Base-by-base conservation (phyloP, 1,140 invertebrate species). In the Lordiphosa mommai region DNA sequence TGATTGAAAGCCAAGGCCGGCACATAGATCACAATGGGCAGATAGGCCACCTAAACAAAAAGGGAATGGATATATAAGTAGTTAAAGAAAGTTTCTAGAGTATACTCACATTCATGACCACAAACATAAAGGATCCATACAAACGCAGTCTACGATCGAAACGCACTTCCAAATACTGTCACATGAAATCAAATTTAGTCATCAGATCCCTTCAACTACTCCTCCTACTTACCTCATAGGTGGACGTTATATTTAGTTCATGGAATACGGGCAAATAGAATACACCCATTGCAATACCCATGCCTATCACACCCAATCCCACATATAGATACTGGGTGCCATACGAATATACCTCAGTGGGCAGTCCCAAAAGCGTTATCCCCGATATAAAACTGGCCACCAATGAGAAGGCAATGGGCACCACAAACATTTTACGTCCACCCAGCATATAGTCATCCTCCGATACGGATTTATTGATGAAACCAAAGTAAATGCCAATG, bases 301-400 rank as follows among this genome's bases (percentile, higher is more conserved):
- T 93, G 4, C 94, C 70, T 3, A 94, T 86, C 23, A 94, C 91
- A 1, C 92, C 92, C 12, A 91, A 79, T 1, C 91, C 87, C 5
- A 94, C 92, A 63, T 92, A 93, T 1, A 93, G 87, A 72, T 95
- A 96, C 74, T 96, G 94, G 0, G 94, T 95, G 0, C 96, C 96
- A 79, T 95, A 96, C 1, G 94, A 93, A 72, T 98, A 98, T 85
- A 98, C 95, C 90, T 98, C 97, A 0, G 96, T 95, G 0, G 97
- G 96, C 1, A 96, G 91, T 3, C 96, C 96, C 1, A 98, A 90
- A n/a, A 98, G 89, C 0, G 96, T 95, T 44, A 98, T 97, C 9
- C 96, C 96, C 0, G 96, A 97, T 89, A 97, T 94, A 80, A 97
- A 98, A 89, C 95, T 91, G 29, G 93, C 91, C 46, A 92, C 88